Conservation (phyloP, 1,140 invertebrate genomes). For the Muscidifurax raptorellus region DNA sequence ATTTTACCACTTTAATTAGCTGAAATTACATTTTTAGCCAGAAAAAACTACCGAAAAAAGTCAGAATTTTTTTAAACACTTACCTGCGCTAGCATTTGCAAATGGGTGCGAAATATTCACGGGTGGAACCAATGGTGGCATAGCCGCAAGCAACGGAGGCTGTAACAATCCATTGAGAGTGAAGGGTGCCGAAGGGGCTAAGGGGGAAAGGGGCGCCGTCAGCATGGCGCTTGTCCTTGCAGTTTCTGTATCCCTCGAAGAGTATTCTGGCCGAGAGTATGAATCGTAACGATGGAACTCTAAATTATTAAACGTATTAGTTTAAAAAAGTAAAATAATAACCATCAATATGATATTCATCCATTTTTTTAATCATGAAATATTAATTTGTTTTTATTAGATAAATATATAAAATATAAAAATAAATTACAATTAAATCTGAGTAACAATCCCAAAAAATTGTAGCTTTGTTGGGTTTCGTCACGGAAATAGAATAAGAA, state of each 20-base stretch:
- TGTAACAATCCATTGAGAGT: constrained; percentile 28
- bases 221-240: constrained; percentile 10
- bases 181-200: constrained; percentile 29
- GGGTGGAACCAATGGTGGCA: constrained; percentile 23
- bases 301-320: not conserved
- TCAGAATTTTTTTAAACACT: not conserved
- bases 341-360: not conserved
- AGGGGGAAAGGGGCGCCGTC: constrained; percentile 24
- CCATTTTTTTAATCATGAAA: not conserved
- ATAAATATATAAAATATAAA: too few species aligned
- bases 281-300: constrained; percentile 6
- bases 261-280: not conserved
- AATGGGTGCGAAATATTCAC: constrained; percentile 28
- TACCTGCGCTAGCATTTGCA: constrained; percentile 34
- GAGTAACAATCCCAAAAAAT: too few species aligned
- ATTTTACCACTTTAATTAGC: too few species aligned
- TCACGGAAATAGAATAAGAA: constrained; percentile 20
- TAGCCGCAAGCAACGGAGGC: constrained; percentile 21
- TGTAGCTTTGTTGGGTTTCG: not conserved
- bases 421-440: too few species aligned
- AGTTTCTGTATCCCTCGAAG: constrained; percentile 5
- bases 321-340: not conserved
- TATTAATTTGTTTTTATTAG: not conserved
- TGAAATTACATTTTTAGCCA: too few species aligned
- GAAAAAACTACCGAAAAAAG: too few species aligned